Conservation (phyloP, 1,140 invertebrate species). For the Homarus americanus region DNA sequence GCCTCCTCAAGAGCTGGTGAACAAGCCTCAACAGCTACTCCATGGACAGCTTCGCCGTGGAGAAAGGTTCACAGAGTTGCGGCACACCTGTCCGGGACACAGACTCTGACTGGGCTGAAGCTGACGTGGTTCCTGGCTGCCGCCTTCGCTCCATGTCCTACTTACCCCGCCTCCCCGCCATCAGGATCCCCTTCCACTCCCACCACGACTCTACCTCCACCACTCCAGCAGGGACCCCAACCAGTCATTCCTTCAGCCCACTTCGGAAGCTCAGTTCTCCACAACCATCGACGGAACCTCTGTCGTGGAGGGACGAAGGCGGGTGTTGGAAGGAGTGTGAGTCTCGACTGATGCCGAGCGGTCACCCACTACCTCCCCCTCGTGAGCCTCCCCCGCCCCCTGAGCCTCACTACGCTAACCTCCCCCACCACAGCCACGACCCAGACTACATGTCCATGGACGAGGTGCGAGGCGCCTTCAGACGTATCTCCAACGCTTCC, state of each 20-base stretch:
- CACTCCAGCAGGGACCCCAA: constrained; percentile 65
- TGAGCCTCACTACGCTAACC: constrained; percentile 74
- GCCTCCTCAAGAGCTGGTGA: constrained; percentile 54
- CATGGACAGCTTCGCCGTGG: constrained; percentile 73
- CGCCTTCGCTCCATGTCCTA: constrained; percentile 71
- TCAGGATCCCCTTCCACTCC: constrained; percentile 69
- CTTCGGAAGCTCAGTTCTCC: constrained; percentile 58
- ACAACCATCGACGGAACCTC: constrained; percentile 37
- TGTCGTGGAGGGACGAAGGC: constrained; percentile 48
- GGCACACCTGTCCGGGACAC: constrained; percentile 42
- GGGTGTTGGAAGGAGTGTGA: constrained; percentile 66
- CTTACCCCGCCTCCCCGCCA: constrained; percentile 67
- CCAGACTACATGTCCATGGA: constrained; percentile 75
- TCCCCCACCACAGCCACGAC: constrained; percentile 70
- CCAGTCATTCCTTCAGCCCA: constrained; percentile 54
- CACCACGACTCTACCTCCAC: constrained; percentile 64
- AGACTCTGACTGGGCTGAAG: constrained; percentile 37
- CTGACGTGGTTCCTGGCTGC: constrained; percentile 51
- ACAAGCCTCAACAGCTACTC: constrained; percentile 74
- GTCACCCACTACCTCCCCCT: constrained; percentile 45
- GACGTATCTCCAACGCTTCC: constrained; percentile 63
- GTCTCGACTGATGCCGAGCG: constrained; percentile 25
- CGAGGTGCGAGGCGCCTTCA: constrained; percentile 71
- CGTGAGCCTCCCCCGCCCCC: constrained; percentile 60
- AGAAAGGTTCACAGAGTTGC: constrained; percentile 53